phyloP scores from a whole-genome alignment of 1,140 invertebrate genomes.

The Cydia pomonella region DNA sequence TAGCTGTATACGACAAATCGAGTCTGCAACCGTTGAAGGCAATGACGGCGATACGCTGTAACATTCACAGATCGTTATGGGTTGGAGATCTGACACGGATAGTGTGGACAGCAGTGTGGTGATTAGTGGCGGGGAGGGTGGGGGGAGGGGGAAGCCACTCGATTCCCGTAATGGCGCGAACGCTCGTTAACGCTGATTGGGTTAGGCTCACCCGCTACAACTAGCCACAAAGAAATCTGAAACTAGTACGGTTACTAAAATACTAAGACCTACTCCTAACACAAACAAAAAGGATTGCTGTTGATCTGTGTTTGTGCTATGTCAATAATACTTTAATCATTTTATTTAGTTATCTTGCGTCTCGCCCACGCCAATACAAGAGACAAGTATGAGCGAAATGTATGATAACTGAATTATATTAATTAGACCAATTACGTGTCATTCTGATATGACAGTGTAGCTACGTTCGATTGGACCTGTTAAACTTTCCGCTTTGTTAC shows the following conservation, averaged over 20 bases:
- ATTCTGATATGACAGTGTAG: no score
- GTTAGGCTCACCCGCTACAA: slow-evolving; percentile 8
- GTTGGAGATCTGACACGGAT: background rate
- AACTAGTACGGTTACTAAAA: background rate
- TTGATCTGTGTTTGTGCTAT: no score
- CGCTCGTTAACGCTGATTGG: slow-evolving; percentile 39
- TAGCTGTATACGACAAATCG: no score
- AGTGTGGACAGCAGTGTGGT: slow-evolving; percentile 18
- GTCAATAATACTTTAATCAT: no score
- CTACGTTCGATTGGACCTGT: no score
- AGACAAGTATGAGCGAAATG: no score
- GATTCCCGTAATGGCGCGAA: slow-evolving; percentile 34
- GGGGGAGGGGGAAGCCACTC: background rate
- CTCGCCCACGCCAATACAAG: no score
- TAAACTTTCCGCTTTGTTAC: no score
- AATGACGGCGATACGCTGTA: background rate
- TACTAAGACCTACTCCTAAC: background rate
- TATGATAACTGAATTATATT: no score
- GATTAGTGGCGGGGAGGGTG: background rate
- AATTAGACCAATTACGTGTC: no score
- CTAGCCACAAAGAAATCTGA: background rate
- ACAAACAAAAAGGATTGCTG: background rate
- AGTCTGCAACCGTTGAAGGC: background rate
- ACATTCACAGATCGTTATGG: background rate
- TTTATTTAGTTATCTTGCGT: no score